Conservation (phyloP, 2,888 invertebrate genomes). For the Trypoxylon attenuatum region DNA sequence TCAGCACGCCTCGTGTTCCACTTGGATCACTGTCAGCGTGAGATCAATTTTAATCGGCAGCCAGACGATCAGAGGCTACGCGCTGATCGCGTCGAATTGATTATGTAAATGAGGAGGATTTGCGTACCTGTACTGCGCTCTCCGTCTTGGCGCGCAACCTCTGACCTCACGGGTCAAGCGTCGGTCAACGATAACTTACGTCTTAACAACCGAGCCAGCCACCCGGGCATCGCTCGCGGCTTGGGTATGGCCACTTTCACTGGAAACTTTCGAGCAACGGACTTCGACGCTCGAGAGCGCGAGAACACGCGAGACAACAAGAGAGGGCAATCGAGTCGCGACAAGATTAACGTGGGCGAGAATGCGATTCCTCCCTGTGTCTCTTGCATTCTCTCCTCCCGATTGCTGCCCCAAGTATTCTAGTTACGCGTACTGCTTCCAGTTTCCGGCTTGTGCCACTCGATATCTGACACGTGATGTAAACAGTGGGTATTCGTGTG, state of each 20-base stretch:
- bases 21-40: no score
- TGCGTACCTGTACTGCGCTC: conserved; percentile 6
- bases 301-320: not conserved
- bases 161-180: conserved; percentile 43
- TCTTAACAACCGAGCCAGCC: conserved; percentile 32
- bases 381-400: no score
- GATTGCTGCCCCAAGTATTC: not conserved
- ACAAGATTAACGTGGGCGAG: not conserved
- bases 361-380: no score
- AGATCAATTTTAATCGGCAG: not conserved
- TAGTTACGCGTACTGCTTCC: no score
- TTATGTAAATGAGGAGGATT: conserved; percentile 29
- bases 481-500: no score
- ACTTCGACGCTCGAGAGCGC: not conserved
- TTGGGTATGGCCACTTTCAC: conserved; percentile 47
- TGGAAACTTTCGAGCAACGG: conserved; percentile 40
- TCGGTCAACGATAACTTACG: conserved; percentile 48
- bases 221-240: conserved; percentile 2
- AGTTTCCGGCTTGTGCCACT: no score
- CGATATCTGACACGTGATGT: no score
- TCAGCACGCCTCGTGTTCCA: not conserved
- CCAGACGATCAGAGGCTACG: conserved; percentile 12
- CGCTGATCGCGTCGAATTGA: conserved; percentile 33
- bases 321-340: not conserved
- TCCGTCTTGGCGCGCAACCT: conserved; percentile 38